Evolutionary conservation across 2,888 invertebrate species (phyloP), one percentile per base, ranked within the genome.

Genomic region (Tigriopus californicus): DNA sequence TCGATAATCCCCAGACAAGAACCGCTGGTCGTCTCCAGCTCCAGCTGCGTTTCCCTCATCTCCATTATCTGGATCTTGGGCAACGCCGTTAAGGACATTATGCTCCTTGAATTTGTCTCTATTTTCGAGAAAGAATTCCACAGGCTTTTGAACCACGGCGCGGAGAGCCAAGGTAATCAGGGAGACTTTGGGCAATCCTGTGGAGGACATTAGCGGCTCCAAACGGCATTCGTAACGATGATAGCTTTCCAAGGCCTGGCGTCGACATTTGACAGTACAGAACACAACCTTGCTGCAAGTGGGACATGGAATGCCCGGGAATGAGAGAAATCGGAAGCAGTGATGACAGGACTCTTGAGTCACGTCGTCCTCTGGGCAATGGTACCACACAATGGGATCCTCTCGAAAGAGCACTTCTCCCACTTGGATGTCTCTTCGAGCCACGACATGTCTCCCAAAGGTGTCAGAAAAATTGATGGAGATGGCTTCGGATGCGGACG

Each of bases 371-470:
- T 44, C 56, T n/a, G 46, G 42, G 44, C 46, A 44, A 18, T 46
- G 24, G 44, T 42, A 56, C 22, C 40, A 22, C 20, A 59, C 59
- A 40, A 59, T 52, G 5, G 59, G 59, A 18, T 51, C 25, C 25
- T 59, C 59, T 13, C 20, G 15, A 24, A 59, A 59, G 22, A 59
- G 40, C 8, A 59, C 52, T 5, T 59, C 59, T 41, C 59, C 59
- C n/a, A 49, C 52, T 33, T 51, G 12, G 3, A 59, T 59, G 13
- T 52, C 52, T 15, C 10, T 40, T 13, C 15, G 51, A 11, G 59
- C 59, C 18, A 59, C 49, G 8, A 59, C 59, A 20, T 59, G 59
- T 15, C 59, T 33, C 13, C 59, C 59, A n/a, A 33, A 33, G 13
- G 18, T 41, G 13, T 15, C 20, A 41, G 51, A 41, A 49, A 20